These are phyloP conservation scores for Pseudonaja textilis DNA, from an alignment of 2,113 vertebrate species.

Conservation along the genomic window DNA sequence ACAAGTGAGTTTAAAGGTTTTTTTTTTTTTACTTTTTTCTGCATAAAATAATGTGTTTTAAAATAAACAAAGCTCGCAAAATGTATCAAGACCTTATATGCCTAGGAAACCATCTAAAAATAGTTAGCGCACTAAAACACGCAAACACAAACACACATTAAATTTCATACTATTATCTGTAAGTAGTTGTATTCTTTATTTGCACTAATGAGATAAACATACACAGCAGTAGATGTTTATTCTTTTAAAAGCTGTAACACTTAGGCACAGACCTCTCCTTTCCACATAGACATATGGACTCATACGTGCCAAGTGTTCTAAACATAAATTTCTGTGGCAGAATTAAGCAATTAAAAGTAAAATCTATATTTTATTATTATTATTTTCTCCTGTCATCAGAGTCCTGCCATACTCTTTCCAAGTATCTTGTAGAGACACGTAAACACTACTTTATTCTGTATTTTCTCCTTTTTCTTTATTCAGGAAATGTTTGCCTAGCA, in stretches of 20 bases:
- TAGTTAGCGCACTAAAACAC: neutral
- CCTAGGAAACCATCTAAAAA: conserved; percentile 21
- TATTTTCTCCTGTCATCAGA: neutral
- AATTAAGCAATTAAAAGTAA: conserved; percentile 10
- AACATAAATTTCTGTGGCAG: neutral
- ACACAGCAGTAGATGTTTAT: neutral
- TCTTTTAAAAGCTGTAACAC: neutral
- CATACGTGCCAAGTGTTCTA: neutral
- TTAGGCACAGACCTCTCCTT: neutral
- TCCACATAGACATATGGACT: neutral
- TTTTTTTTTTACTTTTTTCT: conserved; percentile 1
- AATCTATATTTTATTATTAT: neutral
- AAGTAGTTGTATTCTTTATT: conserved; percentile 32
- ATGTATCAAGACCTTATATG: neutral
- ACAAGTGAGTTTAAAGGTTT: neutral
- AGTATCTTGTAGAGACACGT: neutral
- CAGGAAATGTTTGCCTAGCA: neutral
- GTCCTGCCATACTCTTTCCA: neutral
- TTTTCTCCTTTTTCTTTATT: neutral
- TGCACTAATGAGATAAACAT: conserved; percentile 15
- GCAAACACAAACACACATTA: neutral
- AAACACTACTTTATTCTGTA: neutral
- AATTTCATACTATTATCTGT: neutral
- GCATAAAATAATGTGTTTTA: conserved; percentile 6
- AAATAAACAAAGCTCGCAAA: neutral